Evolutionary conservation across 2,888 invertebrate species (phyloP), one percentile per base, ranked within the genome.

Genomic region (Caenorhabditis sp.): DNA sequence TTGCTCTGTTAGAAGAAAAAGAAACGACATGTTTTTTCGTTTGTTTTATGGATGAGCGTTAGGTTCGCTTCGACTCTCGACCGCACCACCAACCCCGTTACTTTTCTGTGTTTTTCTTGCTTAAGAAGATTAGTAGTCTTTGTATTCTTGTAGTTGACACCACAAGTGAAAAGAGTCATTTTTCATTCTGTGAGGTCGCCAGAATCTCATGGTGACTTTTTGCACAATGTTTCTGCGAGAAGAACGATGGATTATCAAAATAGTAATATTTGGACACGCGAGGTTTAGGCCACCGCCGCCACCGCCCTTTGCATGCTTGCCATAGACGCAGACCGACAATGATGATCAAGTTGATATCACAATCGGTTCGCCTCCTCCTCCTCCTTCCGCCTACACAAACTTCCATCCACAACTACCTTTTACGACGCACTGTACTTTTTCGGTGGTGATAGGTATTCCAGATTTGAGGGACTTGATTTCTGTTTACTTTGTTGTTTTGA

Each of bases 311-410:
- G 5, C 38, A 1, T n/a, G 3, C n/a, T 4, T 6, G 38, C 3
- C 28, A 1, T 41, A 70, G 49, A 70, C 44, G 63, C 63, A 70
- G 75, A 75, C 41, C 35, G 16, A 51, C 41, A 69, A 24, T 63
- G 70, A 70, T 79, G 79, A 79, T 79, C 69, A 49, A 79, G 70
- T 79, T 79, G 79, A 79, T 79, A 79, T 79, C 70, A 72, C 4
- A 26, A 26, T 66, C 31, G 47, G 26, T 47, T 44, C 31, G 38
- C 38, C 35, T 58, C 35, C 28, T 1, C 28, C 58, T 31, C 51
- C 49, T 38, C 19, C 44, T 24, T 61, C 44, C 47, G 31, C 41
- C 41, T 51, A 38, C 69, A 61, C 68, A 51, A 31, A 63, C 63
- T 38, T 38, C 41, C 56, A 26, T 26, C n/a, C 28, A 38, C 19